Base-by-base conservation (phyloP, 23 tunicate species). In the Trididemnum clinides region DNA sequence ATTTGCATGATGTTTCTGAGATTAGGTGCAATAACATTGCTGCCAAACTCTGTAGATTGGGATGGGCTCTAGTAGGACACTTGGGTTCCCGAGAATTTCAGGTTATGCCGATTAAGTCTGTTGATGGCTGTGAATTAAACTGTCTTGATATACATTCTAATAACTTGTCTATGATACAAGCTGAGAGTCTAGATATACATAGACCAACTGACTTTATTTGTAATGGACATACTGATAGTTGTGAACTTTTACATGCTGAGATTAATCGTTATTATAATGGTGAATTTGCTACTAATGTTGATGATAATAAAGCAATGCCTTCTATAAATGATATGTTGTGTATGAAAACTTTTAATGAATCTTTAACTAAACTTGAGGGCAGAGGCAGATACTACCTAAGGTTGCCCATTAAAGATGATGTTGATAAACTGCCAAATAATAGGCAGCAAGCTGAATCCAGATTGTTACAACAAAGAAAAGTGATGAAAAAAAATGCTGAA, bases 171-270 rank as follows among this genome's bases (percentile, higher is more conserved):
- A 5, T 28, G 6, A 28, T 69, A 7, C 36, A 69, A 69, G 36
- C n/a, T 3, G 36, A 69, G 75, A 5, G 25, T 10, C 3, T 10
- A 10, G 66, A 59, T 10, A 7, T 15, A 10, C 66, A 59, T n/a
- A 10, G 21, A 10, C 5, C 20, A 3, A 3, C 7, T 3, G 75
- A 19, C 10, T 69, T 69, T 30, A 20, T 29, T 3, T 69, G 75
- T 30, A 69, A 69, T 69, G 75, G 75, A 4, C 10, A 69, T 30
- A 37, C 75, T 6, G 36, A 69, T 23, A 59, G 66, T 59, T 59
- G 66, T n/a, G 69, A 62, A 62, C 27, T 62, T 20, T 62, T 62
- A 62, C 69, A n/a, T 62, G 69, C 69, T 62, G 69, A 62, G n/a
- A 22, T 62, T 20, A 62, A 62, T 20, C 69, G n/a, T 19, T 62